A percentile compares a stretch with the other conserved stretches of the same genome.
These are phyloP conservation scores for Lutraria lutraria DNA, from an alignment of 2,888 invertebrate genomes.

Conservation along the genomic window DNA sequence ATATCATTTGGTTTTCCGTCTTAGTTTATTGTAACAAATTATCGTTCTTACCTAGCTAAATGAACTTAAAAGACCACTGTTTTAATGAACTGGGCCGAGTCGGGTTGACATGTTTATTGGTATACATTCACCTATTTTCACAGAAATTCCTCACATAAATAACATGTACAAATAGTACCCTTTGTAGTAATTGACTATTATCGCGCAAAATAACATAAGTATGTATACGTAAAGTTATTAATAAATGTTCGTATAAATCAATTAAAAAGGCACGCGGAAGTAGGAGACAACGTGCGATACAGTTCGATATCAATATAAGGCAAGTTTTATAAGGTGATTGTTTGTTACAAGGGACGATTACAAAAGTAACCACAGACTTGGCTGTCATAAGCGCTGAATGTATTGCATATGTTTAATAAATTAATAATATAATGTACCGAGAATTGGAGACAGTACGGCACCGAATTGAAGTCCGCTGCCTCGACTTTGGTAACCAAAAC, in stretches of 20 bases:
- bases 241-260: not conserved
- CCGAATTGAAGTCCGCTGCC: not conserved
- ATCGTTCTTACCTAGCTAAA: not conserved
- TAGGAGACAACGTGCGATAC: not conserved
- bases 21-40: not conserved
- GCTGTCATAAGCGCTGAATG: too few relatives aligned
- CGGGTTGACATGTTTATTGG: not conserved
- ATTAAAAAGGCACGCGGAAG: not conserved
- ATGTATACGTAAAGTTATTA: not conserved
- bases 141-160: not conserved
- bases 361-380: too few relatives aligned
- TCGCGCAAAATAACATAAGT: not conserved
- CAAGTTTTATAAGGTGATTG: too few relatives aligned
- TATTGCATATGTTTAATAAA: not conserved
- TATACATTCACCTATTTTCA: not conserved
- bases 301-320: too few relatives aligned
- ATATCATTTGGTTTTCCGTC: not conserved
- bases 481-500: not conserved
- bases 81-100: not conserved
- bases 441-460: not conserved
- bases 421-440: not conserved
- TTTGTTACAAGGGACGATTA: too few relatives aligned
- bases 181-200: not conserved
- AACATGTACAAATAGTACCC: too few relatives aligned
- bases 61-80: not conserved